Base-by-base conservation (phyloP, 1,140 invertebrate species). In the Drosophila miranda region DNA sequence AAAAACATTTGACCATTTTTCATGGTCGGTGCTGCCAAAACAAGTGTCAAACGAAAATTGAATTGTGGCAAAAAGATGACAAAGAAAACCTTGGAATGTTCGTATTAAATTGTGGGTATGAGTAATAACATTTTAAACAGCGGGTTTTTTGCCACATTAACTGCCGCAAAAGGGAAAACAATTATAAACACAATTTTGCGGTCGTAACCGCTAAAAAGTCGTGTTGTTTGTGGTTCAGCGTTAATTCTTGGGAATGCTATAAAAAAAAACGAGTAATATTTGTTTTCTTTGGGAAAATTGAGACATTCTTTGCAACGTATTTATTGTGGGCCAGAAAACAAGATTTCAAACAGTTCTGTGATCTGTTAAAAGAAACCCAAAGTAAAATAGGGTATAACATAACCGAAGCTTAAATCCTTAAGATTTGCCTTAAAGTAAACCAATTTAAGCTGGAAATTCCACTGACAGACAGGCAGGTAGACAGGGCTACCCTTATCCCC, bases 1-100 rank as follows among this genome's bases (percentile, higher is more conserved):
- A 78, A 87, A 86, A 88, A 86, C 74, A 83, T 78, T 86, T 87
- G 82, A 86, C 78, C 82, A 77, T 77, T 81, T 80, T 83, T 77
- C 52, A 73, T 74, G 57, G 11, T 45, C 50, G 23, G 23, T 4
- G 3, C 67, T 63, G 58, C 45, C 66, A 61, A 60, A 60, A 71
- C 30, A 71, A 71, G 74, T 68, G 64, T 67, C 64, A 74, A 51
- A 60, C 57, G 11, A 64, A 78, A 86, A 86, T 87, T 82, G 75
- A 87, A 88, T 86, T 81, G 74, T 64, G 75, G 52, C 69, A 58
- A 54, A 67, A 66, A 67, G 44, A 69, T 44, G 73, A 76, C 63
- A 74, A 52, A 42, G 34, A 57, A 46, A 57, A 60, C 49, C 14
- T 19, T 43, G 11, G 43, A 48, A 73, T 55, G 56, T 63, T 7